Conservation (phyloP, 1,140 invertebrate species). For the Drosophila kepulauana region DNA sequence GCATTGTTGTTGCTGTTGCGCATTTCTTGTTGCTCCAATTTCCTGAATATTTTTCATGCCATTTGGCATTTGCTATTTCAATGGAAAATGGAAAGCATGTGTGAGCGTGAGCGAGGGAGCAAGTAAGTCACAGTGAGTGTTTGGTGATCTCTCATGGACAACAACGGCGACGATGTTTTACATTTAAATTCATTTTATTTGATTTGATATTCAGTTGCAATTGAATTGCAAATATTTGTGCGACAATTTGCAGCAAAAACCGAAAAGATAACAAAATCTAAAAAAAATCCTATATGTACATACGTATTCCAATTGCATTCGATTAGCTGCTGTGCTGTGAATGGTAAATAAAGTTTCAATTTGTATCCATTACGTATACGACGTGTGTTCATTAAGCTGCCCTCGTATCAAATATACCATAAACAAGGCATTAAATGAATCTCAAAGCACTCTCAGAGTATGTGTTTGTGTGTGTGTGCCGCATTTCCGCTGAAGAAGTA, state of each 20-base stretch:
- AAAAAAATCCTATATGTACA: background rate
- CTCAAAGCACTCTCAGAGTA: background rate
- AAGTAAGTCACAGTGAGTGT: constrained; percentile 12
- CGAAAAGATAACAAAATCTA: constrained; percentile 38
- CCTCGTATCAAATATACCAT: constrained; percentile 18
- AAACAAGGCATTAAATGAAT: constrained; percentile 43
- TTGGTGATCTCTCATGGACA: constrained; percentile 22
- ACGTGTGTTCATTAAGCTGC: constrained; percentile 42
- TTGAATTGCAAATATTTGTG: constrained; percentile 79
- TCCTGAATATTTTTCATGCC: constrained; percentile 67
- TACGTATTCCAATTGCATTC: constrained; percentile 63
- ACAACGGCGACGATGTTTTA: background rate
- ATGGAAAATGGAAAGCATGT: constrained; percentile 37
- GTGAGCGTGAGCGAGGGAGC: background rate
- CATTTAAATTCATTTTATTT: constrained; percentile 57
- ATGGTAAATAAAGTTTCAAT: constrained; percentile 67
- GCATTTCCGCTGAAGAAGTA: constrained; percentile 1
- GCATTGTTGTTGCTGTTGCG: constrained; percentile 22
- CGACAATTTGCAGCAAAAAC: constrained; percentile 57
- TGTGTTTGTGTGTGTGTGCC: background rate
- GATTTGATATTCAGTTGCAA: constrained; percentile 56
- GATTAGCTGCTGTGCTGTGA: constrained; percentile 61
- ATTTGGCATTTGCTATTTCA: constrained; percentile 54
- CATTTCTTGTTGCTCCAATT: constrained; percentile 36
- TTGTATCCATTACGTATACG: constrained; percentile 59